Base-by-base conservation (phyloP, 2,113 vertebrate species). In the Coptodon rendalli region DNA sequence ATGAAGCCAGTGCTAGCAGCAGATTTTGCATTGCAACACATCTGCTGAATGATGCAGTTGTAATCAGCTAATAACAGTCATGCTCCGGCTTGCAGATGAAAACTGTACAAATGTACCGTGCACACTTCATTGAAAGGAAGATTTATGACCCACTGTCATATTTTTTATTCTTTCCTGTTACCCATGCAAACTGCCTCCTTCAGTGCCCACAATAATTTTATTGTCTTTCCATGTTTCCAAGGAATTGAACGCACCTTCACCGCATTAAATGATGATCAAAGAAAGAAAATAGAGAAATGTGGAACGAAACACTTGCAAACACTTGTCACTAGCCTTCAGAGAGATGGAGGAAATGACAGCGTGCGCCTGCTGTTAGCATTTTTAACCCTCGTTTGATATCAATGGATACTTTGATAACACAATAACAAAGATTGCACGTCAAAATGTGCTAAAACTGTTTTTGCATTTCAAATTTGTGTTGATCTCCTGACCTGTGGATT, bases 341-440 rank as follows among this genome's bases (percentile, higher is more conserved):
- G 66, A 90, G 81, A 90, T 85, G 56, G 86, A 80, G 48, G 48
- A 66, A 83, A 87, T 63, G 17, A 61, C 14, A 79, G 57, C 59
- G 83, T 61, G 16, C 6, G 14, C 89, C 78, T 38, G 31, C 31
- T 87, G 76, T 87, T 86, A 87, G 93, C 88, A 81, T 89, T 16
- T 91, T 83, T 84, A 17, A 53, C 14, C 84, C 9, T 38, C 34
- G 6, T 31, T 52, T 52, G 27, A 11, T 17, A 54, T 14, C 78
- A 52, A 9, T 45, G 45, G 73, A 52, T 52, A 76, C 16, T 76
- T 76, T 48, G 68, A 76, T 45, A 76, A 48, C 9, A 50, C 71
- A 50, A 7, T 34, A 31, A n/a, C 73, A 78, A 52, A 78, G 73
- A 31, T 4, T n/a, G 3, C 27, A 85, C 3, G 3, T 68, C 4